Conservation (phyloP, 1,140 invertebrate genomes). For the Drosophila orosa region DNA sequence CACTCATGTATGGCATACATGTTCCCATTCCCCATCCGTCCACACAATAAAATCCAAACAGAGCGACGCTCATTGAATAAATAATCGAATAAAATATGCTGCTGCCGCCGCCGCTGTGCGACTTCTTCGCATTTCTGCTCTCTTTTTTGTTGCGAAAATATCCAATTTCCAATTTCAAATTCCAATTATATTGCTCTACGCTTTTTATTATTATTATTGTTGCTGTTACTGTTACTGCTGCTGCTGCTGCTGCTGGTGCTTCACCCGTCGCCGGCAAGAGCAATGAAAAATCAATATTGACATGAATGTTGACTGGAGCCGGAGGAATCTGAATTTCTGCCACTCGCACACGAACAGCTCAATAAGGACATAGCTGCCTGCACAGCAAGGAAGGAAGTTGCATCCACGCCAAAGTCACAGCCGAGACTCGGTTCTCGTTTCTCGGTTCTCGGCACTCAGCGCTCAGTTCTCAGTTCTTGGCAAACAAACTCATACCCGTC, state of each 20-base stretch:
- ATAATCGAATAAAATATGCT: slow-evolving; percentile 78
- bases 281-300: slow-evolving; percentile 82
- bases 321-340: slow-evolving; percentile 52
- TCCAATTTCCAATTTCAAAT: slow-evolving; percentile 82
- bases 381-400: slow-evolving; percentile 25
- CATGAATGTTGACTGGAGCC: slow-evolving; percentile 66
- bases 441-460: not conserved
- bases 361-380: slow-evolving; percentile 41
- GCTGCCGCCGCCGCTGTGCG: slow-evolving; percentile 37
- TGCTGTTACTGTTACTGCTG: slow-evolving; percentile 34
- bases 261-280: slow-evolving; percentile 32
- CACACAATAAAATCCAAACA: slow-evolving; percentile 78
- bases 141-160: slow-evolving; percentile 75
- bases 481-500: slow-evolving; percentile 47
- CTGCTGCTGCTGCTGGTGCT: slow-evolving; percentile 32
- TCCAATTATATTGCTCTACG: slow-evolving; percentile 82
- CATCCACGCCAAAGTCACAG: slow-evolving; percentile 44
- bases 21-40: slow-evolving; percentile 48
- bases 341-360: slow-evolving; percentile 45
- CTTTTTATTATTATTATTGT: slow-evolving; percentile 80
- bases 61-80: slow-evolving; percentile 79
- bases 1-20: slow-evolving; percentile 69
- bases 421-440: slow-evolving; percentile 23
- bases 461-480: slow-evolving; percentile 13
- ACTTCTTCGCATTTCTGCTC: slow-evolving; percentile 53